Evolutionary conservation across 1,140 invertebrate genomes (phyloP), one percentile per base, ranked within the genome.

Genomic region (Drosophila subpulchrella): DNA sequence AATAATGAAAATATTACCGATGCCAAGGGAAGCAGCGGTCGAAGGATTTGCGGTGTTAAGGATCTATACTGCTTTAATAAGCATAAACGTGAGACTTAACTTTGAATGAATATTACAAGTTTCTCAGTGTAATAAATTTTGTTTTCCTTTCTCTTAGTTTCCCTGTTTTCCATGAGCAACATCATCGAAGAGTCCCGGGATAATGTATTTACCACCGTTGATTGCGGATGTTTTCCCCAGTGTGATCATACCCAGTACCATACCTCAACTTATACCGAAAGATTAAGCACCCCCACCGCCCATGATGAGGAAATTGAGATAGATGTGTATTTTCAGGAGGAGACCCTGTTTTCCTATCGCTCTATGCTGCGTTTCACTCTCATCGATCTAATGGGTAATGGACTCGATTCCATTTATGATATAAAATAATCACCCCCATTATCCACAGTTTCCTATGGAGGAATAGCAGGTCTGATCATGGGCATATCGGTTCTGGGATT

Each of bases 291-390:
- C 10, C 0, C 8, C 32, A 36, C 38, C 11, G 56, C 17, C 27
- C 50, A 30, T 2, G 36, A n/a, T 17, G 15, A 46, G 13, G 24
- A 46, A 5, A 39, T 85, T 12, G 88, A 90, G 15, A 42, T 90
- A 30, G 82, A 91, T 36, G 68, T 90, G 5, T 82, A 81, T 48
- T 90, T 83, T 41, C 88, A 91, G 50, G 79, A 90, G 48, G 82
- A 88, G 48, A 90, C 82, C 8, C 53, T 90, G 3, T 91, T 90
- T 47, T 83, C 86, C 12, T 90, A 90, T 60, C 74, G 79, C 24
- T 90, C 86, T 10, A 75, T 78, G 32, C 60, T 90, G 42, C 60
- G 89, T 6, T 88, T 86, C 41, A 91, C 82, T 1, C 46, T 91
- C 6, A 53, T 90, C 17, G 86, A 90, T 66, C 53, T 90, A 17